Conservation (phyloP, 1,140 invertebrate species). For the Drosophila sp. region DNA sequence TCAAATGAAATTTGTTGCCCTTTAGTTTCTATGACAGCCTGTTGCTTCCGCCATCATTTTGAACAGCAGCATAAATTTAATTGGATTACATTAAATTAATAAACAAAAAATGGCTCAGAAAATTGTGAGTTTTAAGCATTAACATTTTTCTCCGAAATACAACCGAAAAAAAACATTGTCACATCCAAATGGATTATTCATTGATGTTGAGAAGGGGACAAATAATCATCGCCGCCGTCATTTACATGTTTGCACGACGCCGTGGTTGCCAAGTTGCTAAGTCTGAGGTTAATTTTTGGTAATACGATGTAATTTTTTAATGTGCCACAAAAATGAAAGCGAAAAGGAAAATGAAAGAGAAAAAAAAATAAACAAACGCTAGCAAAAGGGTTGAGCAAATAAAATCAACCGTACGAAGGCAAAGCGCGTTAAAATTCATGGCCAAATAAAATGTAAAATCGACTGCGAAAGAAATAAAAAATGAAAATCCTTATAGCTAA, state of each 20-base stretch:
- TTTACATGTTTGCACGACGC: conserved; percentile 31
- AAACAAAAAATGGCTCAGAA: not conserved
- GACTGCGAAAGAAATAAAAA: conserved; percentile 23
- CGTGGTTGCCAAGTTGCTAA: conserved; percentile 36
- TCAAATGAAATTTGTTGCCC: not conserved
- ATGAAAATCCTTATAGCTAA: not conserved
- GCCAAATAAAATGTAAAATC: conserved; percentile 43
- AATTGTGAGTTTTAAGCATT: not conserved
- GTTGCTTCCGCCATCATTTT: not conserved
- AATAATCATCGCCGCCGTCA: conserved; percentile 44
- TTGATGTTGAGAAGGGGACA: conserved; percentile 4
- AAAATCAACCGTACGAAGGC: conserved; percentile 50
- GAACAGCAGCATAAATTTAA: not conserved
- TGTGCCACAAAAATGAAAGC: conserved; percentile 53
- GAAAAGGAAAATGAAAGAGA: conserved; percentile 12
- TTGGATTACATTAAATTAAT: conserved; percentile 4
- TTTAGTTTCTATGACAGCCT: conserved; percentile 6
- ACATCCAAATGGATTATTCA: conserved; percentile 26
- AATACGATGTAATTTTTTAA: conserved; percentile 64
- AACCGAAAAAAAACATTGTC: not conserved
- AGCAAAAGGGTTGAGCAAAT: conserved; percentile 41
- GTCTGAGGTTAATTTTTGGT: conserved; percentile 64
- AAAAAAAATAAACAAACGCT: conserved; percentile 6
- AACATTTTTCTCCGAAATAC: not conserved
- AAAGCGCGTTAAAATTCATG: conserved; percentile 61